Evolutionary conservation across 1,140 invertebrate species (phyloP).

Genomic region (Conus ventricosus): DNA sequence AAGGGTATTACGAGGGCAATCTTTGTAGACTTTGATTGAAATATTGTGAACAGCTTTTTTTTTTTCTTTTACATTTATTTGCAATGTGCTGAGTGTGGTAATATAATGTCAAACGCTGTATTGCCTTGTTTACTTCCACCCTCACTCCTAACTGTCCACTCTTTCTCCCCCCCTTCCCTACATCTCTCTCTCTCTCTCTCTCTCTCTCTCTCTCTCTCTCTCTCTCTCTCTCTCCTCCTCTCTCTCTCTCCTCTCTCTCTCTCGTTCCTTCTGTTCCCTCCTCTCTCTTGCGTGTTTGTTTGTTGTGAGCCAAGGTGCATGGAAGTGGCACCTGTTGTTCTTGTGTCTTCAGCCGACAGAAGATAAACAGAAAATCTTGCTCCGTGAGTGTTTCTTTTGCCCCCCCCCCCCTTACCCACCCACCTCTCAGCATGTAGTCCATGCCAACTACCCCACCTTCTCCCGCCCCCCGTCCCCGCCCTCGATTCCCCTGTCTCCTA

Average conservation of each 20-base stretch:
- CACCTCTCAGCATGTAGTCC: not conserved
- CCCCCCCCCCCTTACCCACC: too few relatives aligned
- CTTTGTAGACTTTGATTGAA: too few relatives aligned
- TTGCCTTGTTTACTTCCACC: not conserved
- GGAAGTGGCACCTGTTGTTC: too few relatives aligned
- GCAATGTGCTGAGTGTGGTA: not conserved
- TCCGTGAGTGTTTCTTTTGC: not conserved
- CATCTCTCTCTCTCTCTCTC: not conserved
- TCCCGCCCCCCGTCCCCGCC: not conserved
- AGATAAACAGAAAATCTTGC: not conserved
- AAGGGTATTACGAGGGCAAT: too few relatives aligned
- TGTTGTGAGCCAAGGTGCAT: too few relatives aligned
- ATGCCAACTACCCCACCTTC: not conserved
- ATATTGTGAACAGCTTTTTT: too few relatives aligned
- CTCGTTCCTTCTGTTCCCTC: not conserved
- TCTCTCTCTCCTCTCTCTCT: not conserved
- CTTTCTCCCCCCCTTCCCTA: too few relatives aligned
- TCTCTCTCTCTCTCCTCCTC: not conserved
- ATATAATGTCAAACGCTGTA: not conserved
- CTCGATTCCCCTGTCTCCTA: not conserved
- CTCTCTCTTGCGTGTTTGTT: not conserved
- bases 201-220: slow-evolving; percentile 4
- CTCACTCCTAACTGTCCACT: not conserved
- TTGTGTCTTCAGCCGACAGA: not conserved
- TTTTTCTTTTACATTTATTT: not conserved